These are phyloP conservation scores for Leptura quadrifasciata DNA, from an alignment of 2,888 invertebrate species.

Conservation along the genomic window DNA sequence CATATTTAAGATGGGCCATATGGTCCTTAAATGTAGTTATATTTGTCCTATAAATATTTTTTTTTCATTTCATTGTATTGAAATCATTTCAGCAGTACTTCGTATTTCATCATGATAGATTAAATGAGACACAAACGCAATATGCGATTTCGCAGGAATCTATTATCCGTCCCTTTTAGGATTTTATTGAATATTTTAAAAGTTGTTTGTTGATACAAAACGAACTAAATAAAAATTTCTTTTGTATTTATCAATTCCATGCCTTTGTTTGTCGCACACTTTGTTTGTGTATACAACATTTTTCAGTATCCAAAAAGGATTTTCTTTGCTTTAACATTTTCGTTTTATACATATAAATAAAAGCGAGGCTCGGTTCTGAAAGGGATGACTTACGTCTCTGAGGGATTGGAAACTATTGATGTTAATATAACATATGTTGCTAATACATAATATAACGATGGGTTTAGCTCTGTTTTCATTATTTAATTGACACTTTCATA, in stretches of 20 bases:
- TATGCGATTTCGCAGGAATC: slow-evolving; percentile 16
- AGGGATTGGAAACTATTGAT: neutral
- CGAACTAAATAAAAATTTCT: slow-evolving; percentile 38
- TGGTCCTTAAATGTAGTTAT: no score
- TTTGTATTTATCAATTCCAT: slow-evolving; percentile 39
- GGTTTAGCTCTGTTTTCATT: neutral
- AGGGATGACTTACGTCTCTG: neutral
- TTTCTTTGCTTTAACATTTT: slow-evolving; percentile 11
- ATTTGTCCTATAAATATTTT: no score
- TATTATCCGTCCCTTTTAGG: slow-evolving; percentile 24
- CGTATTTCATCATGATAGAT: neutral
- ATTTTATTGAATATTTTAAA: slow-evolving; percentile 30
- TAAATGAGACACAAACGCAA: slow-evolving; percentile 10
- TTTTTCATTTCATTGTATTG: no score
- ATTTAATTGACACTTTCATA: neutral
- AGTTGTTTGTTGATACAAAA: slow-evolving; percentile 32
- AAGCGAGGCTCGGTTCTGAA: neutral
- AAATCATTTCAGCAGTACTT: neutral
- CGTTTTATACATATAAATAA: slow-evolving; percentile 23
- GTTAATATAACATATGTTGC: neutral
- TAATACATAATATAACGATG: neutral
- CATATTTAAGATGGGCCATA: no score
- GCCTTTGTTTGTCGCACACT: slow-evolving; percentile 33
- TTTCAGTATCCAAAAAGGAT: slow-evolving; percentile 23
- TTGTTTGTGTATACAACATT: slow-evolving; percentile 29